Evolutionary conservation across 1,140 invertebrate genomes (phyloP).

Genomic region (Globodera rostochiensis): DNA sequence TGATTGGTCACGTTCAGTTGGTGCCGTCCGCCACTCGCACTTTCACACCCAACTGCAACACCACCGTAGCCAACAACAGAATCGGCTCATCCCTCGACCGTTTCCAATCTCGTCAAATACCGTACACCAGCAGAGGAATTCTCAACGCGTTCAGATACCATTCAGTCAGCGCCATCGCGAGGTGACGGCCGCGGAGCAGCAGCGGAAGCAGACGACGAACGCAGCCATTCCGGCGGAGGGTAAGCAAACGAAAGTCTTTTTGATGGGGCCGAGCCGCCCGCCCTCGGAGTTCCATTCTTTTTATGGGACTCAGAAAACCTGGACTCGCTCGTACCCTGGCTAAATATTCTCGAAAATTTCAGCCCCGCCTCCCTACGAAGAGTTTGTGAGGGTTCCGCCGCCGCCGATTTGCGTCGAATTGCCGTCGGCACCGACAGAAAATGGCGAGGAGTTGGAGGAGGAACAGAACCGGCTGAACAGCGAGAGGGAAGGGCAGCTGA

Average conservation of each 20-base stretch:
- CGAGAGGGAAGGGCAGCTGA: conserved; percentile 4
- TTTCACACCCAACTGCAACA: background rate
- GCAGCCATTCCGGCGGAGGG: background rate
- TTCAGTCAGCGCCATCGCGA: background rate
- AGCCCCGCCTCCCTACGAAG: conserved; percentile 12
- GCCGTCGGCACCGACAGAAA: background rate
- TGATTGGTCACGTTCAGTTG: background rate
- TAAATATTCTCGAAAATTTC: background rate
- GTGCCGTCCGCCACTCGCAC: background rate
- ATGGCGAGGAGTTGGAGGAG: background rate
- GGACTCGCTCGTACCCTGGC: background rate
- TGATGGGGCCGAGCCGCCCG: background rate
- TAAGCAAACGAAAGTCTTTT: background rate
- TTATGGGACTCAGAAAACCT: too few species aligned
- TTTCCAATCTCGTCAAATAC: background rate
- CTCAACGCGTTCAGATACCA: background rate
- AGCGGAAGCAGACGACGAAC: background rate
- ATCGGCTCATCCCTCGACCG: background rate
- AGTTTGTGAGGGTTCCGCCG: conserved; percentile 14
- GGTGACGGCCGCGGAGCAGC: background rate
- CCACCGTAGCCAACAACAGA: background rate
- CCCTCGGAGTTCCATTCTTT: background rate
- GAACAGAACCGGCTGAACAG: background rate
- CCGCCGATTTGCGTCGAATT: background rate
- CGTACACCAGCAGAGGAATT: background rate